Evolutionary conservation across 2,797 vertebrate species (phyloP).

Genomic region (Lutra lutra): DNA sequence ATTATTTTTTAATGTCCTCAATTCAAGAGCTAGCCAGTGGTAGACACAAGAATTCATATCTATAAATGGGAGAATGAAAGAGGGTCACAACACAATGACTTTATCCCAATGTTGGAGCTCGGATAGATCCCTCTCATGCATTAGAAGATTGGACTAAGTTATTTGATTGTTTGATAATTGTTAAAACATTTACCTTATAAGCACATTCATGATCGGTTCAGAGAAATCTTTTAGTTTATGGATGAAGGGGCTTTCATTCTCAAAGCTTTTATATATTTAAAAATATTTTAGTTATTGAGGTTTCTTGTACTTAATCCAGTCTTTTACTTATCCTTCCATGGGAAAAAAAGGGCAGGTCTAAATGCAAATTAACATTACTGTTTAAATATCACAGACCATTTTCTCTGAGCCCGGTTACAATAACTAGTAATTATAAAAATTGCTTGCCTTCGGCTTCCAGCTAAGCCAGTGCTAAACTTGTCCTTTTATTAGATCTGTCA

Average conservation of each 20-base stretch:
- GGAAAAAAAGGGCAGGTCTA: conserved; percentile 85
- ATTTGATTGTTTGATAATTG: conserved; percentile 82
- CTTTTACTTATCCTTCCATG: conserved; percentile 85
- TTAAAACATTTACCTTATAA: conserved; percentile 77
- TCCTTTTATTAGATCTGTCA: conserved; percentile 93
- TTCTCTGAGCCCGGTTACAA: conserved; percentile 91
- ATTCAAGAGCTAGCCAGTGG: not conserved
- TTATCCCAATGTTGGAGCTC: not conserved
- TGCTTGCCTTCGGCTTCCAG: conserved; percentile 91
- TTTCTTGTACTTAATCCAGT: conserved; percentile 81
- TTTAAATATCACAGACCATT: conserved; percentile 92
- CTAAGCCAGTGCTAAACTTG: conserved; percentile 91
- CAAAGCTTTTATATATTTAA: conserved; percentile 39
- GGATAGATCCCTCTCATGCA: conserved; percentile 51
- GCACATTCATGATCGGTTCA: conserved; percentile 79
- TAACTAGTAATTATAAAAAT: conserved; percentile 94
- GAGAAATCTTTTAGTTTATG: conserved; percentile 74
- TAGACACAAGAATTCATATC: not conserved
- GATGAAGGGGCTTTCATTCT: conserved; percentile 66
- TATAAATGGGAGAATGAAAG: conserved; percentile 34
- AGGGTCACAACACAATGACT: not conserved
- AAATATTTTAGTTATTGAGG: conserved; percentile 66
- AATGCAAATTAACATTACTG: conserved; percentile 91
- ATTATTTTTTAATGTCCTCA: conserved; percentile 65
- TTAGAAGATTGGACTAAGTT: conserved; percentile 69